Evolutionary conservation across 2,797 vertebrate genomes (phyloP).

Genomic region (Remorina albescens): DNA sequence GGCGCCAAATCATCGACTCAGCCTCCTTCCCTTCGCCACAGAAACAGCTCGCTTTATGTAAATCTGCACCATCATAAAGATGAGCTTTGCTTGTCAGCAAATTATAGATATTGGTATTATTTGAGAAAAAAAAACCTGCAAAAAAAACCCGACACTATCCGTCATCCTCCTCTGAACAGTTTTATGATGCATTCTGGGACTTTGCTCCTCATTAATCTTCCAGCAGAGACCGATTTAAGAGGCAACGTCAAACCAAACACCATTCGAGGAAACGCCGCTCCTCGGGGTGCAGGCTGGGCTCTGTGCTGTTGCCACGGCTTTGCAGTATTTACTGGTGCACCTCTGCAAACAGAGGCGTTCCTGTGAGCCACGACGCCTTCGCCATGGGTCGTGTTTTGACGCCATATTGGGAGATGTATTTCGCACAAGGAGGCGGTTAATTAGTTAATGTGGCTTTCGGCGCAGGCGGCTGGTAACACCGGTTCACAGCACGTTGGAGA

Average conservation of each 20-base stretch:
- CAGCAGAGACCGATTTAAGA: background rate
- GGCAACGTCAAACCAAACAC: background rate
- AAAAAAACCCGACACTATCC: too few species aligned
- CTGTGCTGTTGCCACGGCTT: conserved; percentile 29
- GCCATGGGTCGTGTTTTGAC: conserved; percentile 41
- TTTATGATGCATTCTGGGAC: background rate
- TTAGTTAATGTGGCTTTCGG: conserved; percentile 58
- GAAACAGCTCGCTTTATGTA: too few species aligned
- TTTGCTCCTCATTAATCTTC: background rate
- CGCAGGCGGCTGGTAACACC: conserved; percentile 33
- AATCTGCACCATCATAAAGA: background rate
- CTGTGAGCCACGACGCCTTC: conserved; percentile 48
- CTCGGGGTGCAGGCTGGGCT: conserved; percentile 6
- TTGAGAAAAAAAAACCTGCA: too few species aligned
- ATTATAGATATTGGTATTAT: too few species aligned
- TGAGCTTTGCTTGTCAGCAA: background rate
- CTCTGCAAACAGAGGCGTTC: background rate
- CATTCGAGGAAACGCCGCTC: background rate
- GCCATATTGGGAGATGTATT: conserved; percentile 41
- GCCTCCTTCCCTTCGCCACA: too few species aligned
- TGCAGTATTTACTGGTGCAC: conserved; percentile 23
- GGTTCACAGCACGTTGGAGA: conserved; percentile 53
- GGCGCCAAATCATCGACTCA: background rate
- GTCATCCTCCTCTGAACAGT: background rate
- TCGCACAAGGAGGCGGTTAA: conserved; percentile 46